Evolutionary conservation across 1,140 invertebrate genomes (phyloP).

Genomic region (Elysia chlorotica): DNA sequence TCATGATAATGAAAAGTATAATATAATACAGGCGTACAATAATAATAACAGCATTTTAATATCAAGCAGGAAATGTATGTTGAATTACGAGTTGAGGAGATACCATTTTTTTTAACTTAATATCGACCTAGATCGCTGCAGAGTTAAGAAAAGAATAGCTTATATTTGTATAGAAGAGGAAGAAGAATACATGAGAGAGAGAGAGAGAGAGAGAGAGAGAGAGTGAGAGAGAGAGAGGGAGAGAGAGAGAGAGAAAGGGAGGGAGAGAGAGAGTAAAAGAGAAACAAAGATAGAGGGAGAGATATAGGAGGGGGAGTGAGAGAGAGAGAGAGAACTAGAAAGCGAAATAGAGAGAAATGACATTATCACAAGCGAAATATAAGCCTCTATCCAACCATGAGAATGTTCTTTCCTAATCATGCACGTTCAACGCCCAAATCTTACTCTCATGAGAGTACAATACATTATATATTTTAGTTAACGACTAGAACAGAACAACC

Average conservation of each 20-base stretch:
- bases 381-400: too few relatives aligned
- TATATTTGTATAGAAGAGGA: conserved; percentile 9
- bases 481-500: too few relatives aligned
- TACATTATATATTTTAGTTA: too few relatives aligned
- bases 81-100: not conserved
- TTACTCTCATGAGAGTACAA: too few relatives aligned
- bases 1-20: too few relatives aligned
- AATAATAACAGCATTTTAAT: not conserved
- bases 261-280: not conserved
- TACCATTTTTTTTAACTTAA: not conserved
- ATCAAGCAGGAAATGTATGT: not conserved
- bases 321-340: not conserved
- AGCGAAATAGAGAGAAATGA: not conserved
- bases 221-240: not conserved
- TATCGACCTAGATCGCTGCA: not conserved
- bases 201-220: not conserved
- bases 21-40: not conserved
- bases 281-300: not conserved
- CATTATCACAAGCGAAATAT: too few relatives aligned
- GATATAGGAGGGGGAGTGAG: not conserved
- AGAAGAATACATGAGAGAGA: conserved; percentile 1
- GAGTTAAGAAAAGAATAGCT: not conserved
- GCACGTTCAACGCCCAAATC: too few relatives aligned
- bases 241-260: conserved; percentile 4
- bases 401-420: too few relatives aligned